A percentile compares a stretch with the other conserved stretches of the same genome.
Conservation (phyloP, 1,140 invertebrate genomes). For the Meloidogyne exigua region DNA sequence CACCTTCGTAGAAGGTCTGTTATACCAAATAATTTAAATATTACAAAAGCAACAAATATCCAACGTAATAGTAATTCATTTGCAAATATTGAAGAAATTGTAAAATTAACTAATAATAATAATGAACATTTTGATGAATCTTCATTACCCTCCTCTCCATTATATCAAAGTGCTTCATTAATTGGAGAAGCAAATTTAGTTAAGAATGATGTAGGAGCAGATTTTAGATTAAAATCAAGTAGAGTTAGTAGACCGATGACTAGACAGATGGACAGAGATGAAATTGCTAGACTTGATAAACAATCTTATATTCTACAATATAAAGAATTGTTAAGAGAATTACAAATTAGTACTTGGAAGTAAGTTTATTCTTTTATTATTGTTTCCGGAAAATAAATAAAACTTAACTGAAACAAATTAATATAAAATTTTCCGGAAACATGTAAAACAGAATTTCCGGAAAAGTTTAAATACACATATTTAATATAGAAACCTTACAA, state of each 20-base stretch:
- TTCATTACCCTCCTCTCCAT: not conserved
- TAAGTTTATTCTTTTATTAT: no score
- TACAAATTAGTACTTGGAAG: constrained; percentile 33
- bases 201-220: not conserved
- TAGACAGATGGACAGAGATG: constrained; percentile 21
- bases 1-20: not conserved
- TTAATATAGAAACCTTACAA: no score
- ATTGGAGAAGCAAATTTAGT: not conserved
- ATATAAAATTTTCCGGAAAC: no score
- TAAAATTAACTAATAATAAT: constrained; percentile 3
- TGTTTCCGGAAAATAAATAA: no score
- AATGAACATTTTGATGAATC: not conserved
- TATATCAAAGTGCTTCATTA: not conserved
- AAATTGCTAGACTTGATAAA: constrained; percentile 20
- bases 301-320: constrained; percentile 34
- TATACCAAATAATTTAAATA: not conserved
- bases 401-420: no score
- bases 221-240: constrained; percentile 14
- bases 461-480: constrained; percentile 22
- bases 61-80: constrained; percentile 7
- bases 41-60: constrained; percentile 1
- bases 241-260: not conserved
- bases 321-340: constrained; percentile 38
- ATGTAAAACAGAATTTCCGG: no score
- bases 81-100: constrained; percentile 11